Evolutionary conservation across 2,888 invertebrate species (phyloP).

Genomic region (Heliothis peltigera): DNA sequence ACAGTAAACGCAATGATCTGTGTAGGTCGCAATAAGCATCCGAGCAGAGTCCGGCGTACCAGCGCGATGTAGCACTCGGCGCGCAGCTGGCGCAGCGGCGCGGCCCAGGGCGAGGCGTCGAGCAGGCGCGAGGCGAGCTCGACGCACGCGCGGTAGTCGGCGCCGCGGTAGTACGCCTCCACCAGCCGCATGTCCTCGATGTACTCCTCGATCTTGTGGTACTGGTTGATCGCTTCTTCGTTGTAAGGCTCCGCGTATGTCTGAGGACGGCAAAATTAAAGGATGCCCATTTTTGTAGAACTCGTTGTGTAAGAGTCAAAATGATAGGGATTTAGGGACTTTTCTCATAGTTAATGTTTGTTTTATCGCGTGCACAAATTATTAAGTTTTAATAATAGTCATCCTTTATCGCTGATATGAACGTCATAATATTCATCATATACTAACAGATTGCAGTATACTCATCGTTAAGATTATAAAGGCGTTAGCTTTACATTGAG

Average conservation of each 20-base stretch:
- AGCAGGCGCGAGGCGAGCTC: constrained; percentile 91
- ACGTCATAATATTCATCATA: too few relatives aligned
- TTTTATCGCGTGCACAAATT: not conserved
- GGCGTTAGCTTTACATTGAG: not conserved
- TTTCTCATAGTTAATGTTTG: too few relatives aligned
- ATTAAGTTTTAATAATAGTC: too few relatives aligned
- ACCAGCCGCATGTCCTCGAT: constrained; percentile 91
- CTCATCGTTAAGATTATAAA: not conserved
- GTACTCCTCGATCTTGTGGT: constrained; percentile 91
- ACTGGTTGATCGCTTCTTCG: constrained; percentile 93
- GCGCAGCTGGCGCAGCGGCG: constrained; percentile 94
- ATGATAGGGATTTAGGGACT: too few relatives aligned
- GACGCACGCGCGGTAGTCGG: constrained; percentile 89
- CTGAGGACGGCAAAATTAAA: constrained; percentile 59
- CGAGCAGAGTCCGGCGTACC: too few relatives aligned
- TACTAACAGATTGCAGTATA: not conserved
- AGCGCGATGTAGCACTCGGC: constrained; percentile 95
- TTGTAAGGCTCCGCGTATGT: constrained; percentile 92
- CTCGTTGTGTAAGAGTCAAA: too few relatives aligned
- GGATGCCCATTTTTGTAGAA: not conserved
- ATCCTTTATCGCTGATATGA: too few relatives aligned
- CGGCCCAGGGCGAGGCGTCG: constrained; percentile 97
- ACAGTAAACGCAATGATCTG: too few relatives aligned
- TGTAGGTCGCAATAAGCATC: too few relatives aligned
- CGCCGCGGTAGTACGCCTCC: constrained; percentile 87